These are phyloP conservation scores for Pygoscelis antarcticus DNA, from an alignment of 2,113 vertebrate genomes.

Conservation along the genomic window DNA sequence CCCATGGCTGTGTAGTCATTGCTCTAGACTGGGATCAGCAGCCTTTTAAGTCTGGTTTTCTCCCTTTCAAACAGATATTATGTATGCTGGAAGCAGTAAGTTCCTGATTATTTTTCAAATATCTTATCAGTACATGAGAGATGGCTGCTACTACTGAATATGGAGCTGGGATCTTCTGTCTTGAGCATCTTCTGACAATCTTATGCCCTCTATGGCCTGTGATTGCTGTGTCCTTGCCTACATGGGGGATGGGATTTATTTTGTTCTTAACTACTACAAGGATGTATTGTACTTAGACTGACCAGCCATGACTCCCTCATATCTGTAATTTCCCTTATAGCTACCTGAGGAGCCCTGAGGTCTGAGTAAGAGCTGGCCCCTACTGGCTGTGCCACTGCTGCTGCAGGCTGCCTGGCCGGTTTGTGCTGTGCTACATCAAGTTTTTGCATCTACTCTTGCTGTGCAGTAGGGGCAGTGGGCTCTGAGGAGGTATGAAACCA, in stretches of 20 bases:
- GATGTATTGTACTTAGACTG: no score
- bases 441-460: neutral
- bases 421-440: neutral
- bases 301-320: neutral
- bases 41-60: neutral
- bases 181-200: neutral
- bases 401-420: neutral
- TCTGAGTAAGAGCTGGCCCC: neutral
- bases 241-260: neutral
- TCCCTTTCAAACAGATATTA: neutral
- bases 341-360: neutral
- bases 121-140: neutral
- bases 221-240: neutral
- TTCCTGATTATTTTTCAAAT: neutral
- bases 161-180: neutral
- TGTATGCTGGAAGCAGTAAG: neutral
- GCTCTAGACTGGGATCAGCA: neutral
- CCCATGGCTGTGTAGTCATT: neutral
- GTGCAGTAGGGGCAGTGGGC: neutral
- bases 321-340: neutral
- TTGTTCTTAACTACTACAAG: neutral
- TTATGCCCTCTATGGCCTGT: neutral
- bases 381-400: neutral
- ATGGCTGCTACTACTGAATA: neutral
- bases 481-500: no score